phyloP scores from a whole-genome alignment of 1,140 invertebrate species.

The Drosophila parabipectinata region DNA sequence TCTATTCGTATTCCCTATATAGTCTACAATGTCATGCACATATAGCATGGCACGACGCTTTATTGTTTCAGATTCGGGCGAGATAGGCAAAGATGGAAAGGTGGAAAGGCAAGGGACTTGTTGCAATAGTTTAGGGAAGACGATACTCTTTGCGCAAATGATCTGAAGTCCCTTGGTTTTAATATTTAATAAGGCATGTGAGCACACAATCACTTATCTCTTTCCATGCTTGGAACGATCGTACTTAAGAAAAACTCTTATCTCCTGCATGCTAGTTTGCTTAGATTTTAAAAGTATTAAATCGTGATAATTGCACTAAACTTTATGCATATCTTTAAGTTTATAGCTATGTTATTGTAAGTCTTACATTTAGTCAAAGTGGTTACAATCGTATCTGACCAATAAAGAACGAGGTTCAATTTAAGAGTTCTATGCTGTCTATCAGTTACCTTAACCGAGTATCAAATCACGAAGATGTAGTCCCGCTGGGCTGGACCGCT shows the following conservation, averaged over 20 bases:
- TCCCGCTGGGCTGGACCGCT: background rate
- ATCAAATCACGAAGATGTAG: conserved; percentile 50
- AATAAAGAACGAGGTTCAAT: conserved; percentile 70
- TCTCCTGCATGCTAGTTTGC: conserved; percentile 61
- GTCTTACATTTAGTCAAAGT: conserved; percentile 54
- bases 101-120: conserved; percentile 25
- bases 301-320: conserved; percentile 75
- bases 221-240: conserved; percentile 43
- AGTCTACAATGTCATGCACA: conserved; percentile 26
- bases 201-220: conserved; percentile 12
- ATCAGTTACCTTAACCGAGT: conserved; percentile 14
- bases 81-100: conserved; percentile 1
- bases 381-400: conserved; percentile 51
- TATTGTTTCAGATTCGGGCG: conserved; percentile 63
- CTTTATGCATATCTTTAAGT: conserved; percentile 58
- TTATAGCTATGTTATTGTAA: conserved; percentile 48
- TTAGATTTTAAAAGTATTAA: conserved; percentile 77
- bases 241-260: conserved; percentile 55
- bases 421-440: conserved; percentile 12
- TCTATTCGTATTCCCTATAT: conserved; percentile 23
- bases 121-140: conserved; percentile 49
- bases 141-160: conserved; percentile 15
- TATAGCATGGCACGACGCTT: conserved; percentile 59
- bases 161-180: conserved; percentile 19
- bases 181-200: conserved; percentile 41